Evolutionary conservation across 2,888 invertebrate genomes (phyloP), one percentile per base, ranked within the genome.

Genomic region (Alloplasta piceator): DNA sequence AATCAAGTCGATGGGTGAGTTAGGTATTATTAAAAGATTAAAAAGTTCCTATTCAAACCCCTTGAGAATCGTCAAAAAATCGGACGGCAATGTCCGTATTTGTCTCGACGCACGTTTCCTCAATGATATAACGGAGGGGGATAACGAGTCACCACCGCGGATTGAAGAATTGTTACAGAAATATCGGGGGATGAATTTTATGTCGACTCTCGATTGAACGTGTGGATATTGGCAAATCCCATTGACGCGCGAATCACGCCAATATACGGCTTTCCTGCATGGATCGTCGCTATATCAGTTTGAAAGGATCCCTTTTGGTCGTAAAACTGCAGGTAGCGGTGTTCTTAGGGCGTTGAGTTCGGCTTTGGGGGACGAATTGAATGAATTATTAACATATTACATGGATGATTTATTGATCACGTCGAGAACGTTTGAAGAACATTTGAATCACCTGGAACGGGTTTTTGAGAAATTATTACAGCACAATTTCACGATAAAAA

Each of bases 351-450:
- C 82, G 41, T 73, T 87, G 39, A 82, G 71, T 63, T 46, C 78
- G 36, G 74, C 85, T 6, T 70, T 90, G 6, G 88, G 86, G 7
- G 83, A 86, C 5, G 84, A 86, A 63, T 81, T 86, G n/a, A 74
- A 83, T 14, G 72, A 83, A 50, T 88, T 86, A 79, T 58, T 85
- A 12, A 60, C 80, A 7, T 83, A 73, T 58, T 90, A 90, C 71
- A 83, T 90, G n/a, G 89, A 90, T 78, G 90, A 91, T 78, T 55
- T 90, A 6, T 63, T 89, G 1, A 83, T 90, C 2, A 82, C 84
- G 0, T 89, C 89, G 0, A 14, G 43, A 7, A 76, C 64, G 50
- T 85, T 88, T 63, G 82, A 87, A 5, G 76, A 85, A 14, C 88
- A 88, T 77, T n/a, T 87, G 1, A 7, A 76, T 16, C 86, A 87